Evolutionary conservation across 1,140 invertebrate genomes (phyloP).

Genomic region (Calycopis cecrops): DNA sequence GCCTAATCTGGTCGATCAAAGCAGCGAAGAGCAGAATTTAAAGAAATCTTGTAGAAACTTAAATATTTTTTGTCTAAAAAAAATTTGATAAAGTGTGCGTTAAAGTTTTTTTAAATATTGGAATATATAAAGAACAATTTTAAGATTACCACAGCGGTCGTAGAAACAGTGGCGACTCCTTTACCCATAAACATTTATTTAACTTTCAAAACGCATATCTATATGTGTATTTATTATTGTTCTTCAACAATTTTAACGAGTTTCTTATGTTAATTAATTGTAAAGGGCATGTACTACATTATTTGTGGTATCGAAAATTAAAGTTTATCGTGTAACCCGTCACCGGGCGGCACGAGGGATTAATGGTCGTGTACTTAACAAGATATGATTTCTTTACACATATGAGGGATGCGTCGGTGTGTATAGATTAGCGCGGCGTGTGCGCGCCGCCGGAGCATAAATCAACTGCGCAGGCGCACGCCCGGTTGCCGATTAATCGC

Average conservation of each 20-base stretch:
- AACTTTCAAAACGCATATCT: too few relatives aligned
- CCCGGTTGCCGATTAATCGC: slow-evolving; percentile 66
- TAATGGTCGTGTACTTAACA: slow-evolving; percentile 5
- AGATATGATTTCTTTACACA: slow-evolving; percentile 17
- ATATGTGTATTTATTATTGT: neutral
- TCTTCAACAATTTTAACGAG: neutral
- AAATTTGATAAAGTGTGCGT: too few relatives aligned
- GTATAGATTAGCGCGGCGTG: slow-evolving; percentile 24
- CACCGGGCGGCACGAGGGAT: neutral
- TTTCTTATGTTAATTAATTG: slow-evolving; percentile 5
- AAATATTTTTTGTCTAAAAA: too few relatives aligned
- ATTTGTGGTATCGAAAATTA: neutral
- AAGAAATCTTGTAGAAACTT: too few relatives aligned
- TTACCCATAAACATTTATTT: too few relatives aligned
- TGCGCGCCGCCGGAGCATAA: slow-evolving; percentile 43
- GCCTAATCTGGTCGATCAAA: too few relatives aligned
- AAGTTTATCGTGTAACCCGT: slow-evolving; percentile 1
- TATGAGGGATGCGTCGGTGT: slow-evolving; percentile 16
- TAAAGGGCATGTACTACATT: slow-evolving; percentile 1
- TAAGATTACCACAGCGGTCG: too few relatives aligned
- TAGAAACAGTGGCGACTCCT: too few relatives aligned
- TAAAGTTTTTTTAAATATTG: too few relatives aligned
- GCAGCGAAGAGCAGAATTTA: too few relatives aligned
- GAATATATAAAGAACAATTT: too few relatives aligned
- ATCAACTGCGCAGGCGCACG: slow-evolving; percentile 59